phyloP scores from a whole-genome alignment of 2,113 vertebrate species.

The Pimephales promelas region DNA sequence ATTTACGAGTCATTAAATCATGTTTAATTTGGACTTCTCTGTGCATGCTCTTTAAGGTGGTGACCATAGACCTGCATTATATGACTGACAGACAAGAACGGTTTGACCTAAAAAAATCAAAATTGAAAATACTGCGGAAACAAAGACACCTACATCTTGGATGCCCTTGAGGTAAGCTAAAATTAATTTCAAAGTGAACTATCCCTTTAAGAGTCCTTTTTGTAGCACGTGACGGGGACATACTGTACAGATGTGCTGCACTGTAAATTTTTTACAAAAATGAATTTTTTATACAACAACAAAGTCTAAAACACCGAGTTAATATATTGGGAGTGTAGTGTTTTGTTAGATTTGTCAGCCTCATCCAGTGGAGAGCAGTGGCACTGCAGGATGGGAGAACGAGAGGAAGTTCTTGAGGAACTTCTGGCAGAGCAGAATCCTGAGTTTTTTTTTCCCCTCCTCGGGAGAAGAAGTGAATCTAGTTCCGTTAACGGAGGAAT shows the following conservation, averaged over 20 bases:
- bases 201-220: neutral
- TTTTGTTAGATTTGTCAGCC: neutral
- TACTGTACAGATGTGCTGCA: neutral
- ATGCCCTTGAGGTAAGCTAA: too few species aligned
- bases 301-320: neutral
- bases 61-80: too few species aligned
- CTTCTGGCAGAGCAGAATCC: slow-evolving; percentile 37
- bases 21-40: too few species aligned
- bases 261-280: neutral
- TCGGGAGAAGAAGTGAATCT: slow-evolving; percentile 28
- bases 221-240: neutral
- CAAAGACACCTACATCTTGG: too few species aligned
- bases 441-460: slow-evolving; percentile 22
- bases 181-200: too few species aligned
- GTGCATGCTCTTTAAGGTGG: too few species aligned
- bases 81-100: too few species aligned
- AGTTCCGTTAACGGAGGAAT: slow-evolving; percentile 52
- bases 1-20: too few species aligned
- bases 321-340: neutral
- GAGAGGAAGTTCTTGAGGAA: slow-evolving; percentile 51
- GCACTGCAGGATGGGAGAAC: slow-evolving; percentile 20
- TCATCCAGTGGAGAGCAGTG: slow-evolving; percentile 40
- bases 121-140: too few species aligned
- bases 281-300: neutral
- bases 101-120: too few species aligned